Base-by-base conservation (phyloP, 2,888 invertebrate genomes). In the Protonemura montana region DNA sequence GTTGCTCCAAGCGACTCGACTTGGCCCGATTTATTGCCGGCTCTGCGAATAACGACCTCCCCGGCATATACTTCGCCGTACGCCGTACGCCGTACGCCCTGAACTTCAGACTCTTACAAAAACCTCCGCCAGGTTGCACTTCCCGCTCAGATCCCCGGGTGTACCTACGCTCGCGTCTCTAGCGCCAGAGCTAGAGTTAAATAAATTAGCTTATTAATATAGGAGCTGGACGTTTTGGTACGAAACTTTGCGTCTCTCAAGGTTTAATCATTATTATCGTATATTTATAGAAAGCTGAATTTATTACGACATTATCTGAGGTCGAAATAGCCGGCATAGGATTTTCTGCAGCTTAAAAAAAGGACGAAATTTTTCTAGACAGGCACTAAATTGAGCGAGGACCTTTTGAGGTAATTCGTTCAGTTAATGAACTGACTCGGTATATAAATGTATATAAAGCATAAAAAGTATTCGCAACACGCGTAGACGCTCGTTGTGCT, bases 1-100 rank as follows among this genome's bases (percentile, higher is more conserved):
- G 28, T 81, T n/a, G 30, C 29, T 81, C 81, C 3, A 27, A 30
- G 81, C 81, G 28, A 30, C 30, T 28, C 78, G 27, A 27, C 28
- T 30, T 59, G 16, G 59, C 59, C 28, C 81, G 81, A 81, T 81
- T 81, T 81, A 81, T 81, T 81, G n/a, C 81, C 1, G 16, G 25
- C 81, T 29, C 13, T 28, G 78, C n/a, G 28, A 81, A n/a, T 27
- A 30, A n/a, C n/a, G 28, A n/a, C 30, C 28, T 5, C 28, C 16
- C n/a, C 13, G 28, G 28, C 28, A 28, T 10, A 26, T 35, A 35
- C 35, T 35, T 35, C 35, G 35, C 35, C 35, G 35, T 35, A 10
- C 35, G 10, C n/a, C n/a, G n/a, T n/a, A 25, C 25, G 28, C 13
- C 28, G 26, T 10, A 78, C 27, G 6, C 77, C 7, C 78, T 25